Conservation (phyloP, 2,888 invertebrate genomes). For the Hyalella azteca region DNA sequence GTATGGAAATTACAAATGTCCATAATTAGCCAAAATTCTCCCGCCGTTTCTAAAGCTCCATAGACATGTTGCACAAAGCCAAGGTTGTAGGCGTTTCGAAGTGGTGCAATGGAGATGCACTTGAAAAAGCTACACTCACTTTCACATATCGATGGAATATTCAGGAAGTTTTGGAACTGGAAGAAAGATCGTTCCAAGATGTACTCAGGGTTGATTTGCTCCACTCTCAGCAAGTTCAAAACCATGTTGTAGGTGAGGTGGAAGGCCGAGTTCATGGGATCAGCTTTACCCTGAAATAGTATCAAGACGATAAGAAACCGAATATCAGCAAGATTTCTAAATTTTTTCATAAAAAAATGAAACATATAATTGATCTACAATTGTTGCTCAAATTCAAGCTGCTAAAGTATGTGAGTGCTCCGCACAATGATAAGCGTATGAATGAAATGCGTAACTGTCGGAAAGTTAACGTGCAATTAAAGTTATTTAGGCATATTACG, state of each 20-base stretch:
- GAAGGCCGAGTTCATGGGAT: conserved; percentile 98
- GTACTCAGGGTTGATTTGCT: conserved; percentile 99
- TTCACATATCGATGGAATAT: conserved; percentile 86
- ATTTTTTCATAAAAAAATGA: not conserved
- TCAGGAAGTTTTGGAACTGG: conserved; percentile 98
- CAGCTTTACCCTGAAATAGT: conserved; percentile 75
- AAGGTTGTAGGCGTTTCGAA: too few relatives aligned
- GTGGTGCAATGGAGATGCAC: too few relatives aligned
- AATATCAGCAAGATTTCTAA: not conserved
- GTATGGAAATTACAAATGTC: too few relatives aligned
- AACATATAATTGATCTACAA: not conserved
- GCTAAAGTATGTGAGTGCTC: not conserved
- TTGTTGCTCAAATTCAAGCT: not conserved
- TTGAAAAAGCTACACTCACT: too few relatives aligned
- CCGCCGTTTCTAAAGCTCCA: too few relatives aligned
- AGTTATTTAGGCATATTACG: conserved; percentile 60
- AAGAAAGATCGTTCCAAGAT: conserved; percentile 98
- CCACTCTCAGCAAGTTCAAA: conserved; percentile 90
- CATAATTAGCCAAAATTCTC: too few relatives aligned
- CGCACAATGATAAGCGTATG: too few relatives aligned
- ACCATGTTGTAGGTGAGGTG: conserved; percentile 99
- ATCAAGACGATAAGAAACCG: not conserved
- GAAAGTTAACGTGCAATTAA: not conserved
- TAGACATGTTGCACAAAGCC: too few relatives aligned
- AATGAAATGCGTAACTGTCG: too few relatives aligned